Evolutionary conservation across 2,888 invertebrate species (phyloP).

Genomic region (Cylloceria caligata): DNA sequence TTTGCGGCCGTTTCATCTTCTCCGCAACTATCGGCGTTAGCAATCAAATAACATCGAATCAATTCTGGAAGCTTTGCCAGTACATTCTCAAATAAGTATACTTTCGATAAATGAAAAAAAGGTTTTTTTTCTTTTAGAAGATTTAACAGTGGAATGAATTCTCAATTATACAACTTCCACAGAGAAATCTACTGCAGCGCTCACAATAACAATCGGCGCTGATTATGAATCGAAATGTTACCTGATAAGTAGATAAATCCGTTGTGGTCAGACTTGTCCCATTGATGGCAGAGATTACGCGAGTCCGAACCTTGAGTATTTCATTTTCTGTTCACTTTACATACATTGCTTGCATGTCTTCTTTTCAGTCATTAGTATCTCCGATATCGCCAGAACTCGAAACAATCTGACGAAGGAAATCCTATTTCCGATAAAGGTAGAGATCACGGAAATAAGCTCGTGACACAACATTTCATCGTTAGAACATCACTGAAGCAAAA

Average conservation of each 20-base stretch:
- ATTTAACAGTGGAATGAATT: too few species aligned
- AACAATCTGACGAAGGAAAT: background rate
- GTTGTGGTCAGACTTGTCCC: background rate
- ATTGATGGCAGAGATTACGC: background rate
- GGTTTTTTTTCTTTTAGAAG: too few species aligned
- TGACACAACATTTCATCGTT: background rate
- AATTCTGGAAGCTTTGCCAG: too few species aligned
- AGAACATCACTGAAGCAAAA: background rate
- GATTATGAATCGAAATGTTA: too few species aligned
- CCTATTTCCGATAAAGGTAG: background rate
- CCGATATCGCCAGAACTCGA: background rate
- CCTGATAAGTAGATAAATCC: background rate
- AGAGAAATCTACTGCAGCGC: background rate
- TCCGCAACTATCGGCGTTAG: too few species aligned
- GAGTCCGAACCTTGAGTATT: background rate
- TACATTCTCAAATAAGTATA: too few species aligned
- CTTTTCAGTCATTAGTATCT: background rate
- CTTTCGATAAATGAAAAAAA: too few species aligned
- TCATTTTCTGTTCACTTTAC: background rate
- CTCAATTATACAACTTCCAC: too few species aligned
- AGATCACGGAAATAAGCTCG: too few species aligned
- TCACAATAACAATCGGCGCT: too few species aligned
- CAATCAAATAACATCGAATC: too few species aligned
- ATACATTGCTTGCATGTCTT: background rate
- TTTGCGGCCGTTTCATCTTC: too few species aligned